Conservation (phyloP, 2,888 invertebrate genomes). For the Eurytoma adleriae region DNA sequence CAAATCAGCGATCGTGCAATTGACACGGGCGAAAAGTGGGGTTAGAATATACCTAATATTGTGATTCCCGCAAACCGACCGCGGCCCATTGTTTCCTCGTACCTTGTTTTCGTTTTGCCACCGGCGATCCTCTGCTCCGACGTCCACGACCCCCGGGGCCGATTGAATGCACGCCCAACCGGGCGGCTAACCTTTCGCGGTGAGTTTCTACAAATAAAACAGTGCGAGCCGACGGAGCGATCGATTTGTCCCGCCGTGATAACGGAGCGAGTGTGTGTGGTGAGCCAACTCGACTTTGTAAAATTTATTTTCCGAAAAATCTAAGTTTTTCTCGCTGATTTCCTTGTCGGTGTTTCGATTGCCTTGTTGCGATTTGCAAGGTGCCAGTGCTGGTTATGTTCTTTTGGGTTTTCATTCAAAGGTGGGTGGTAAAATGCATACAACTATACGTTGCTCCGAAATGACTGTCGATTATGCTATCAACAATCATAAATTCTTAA, state of each 20-base stretch:
- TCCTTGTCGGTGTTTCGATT: no score
- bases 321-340: no score
- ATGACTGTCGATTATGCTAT: no score
- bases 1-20: slow-evolving; percentile 4
- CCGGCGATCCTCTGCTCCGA: not conserved
- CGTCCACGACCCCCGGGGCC: not conserved
- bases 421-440: no score
- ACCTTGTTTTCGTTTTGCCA: not conserved
- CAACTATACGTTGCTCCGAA: no score
- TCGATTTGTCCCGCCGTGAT: not conserved
- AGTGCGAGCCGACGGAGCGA: not conserved
- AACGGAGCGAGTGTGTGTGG: not conserved
- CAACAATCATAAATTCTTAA: no score
- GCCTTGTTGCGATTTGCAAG: no score
- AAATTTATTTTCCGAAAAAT: no score
- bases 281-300: no score
- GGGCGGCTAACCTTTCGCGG: not conserved
- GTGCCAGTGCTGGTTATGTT: no score
- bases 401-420: no score
- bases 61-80: not conserved
- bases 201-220: slow-evolving; percentile 16
- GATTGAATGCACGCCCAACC: not conserved
- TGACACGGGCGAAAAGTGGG: slow-evolving; percentile 48
- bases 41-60: slow-evolving; percentile 43
- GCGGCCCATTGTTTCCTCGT: slow-evolving; percentile 8